Percentiles rank a stretch among this genome's conserved stretches.
These are phyloP conservation scores for Sterna hirundo DNA, from an alignment of 2,113 vertebrate genomes.

Conservation along the genomic window DNA sequence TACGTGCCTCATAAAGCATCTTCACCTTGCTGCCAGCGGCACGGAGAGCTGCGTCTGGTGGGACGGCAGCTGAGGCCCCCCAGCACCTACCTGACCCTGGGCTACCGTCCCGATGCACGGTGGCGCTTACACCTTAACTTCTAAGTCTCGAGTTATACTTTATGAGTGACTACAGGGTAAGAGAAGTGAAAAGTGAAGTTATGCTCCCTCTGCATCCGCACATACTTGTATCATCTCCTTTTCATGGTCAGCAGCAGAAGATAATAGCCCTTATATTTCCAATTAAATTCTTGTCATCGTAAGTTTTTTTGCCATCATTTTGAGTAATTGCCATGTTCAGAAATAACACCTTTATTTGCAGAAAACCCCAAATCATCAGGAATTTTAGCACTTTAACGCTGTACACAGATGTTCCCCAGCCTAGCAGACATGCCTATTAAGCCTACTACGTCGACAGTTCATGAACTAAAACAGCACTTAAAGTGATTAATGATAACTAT, in stretches of 20 bases:
- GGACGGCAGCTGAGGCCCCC: neutral
- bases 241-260: neutral
- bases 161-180: neutral
- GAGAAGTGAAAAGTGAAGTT: neutral
- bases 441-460: neutral
- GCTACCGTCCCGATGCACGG: accelerated
- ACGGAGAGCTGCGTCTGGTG: neutral
- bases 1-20: accelerated
- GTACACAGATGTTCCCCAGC: neutral
- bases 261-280: neutral
- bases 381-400: neutral
- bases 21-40: neutral
- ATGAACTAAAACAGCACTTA: neutral
- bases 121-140: neutral
- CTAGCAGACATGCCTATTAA: neutral
- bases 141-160: neutral
- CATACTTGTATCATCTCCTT: neutral
- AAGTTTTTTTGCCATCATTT: neutral
- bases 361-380: neutral
- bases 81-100: neutral
- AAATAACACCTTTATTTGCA: neutral
- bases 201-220: neutral
- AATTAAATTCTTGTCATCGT: neutral
- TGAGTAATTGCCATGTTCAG: neutral
- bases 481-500: neutral